Conservation (phyloP, 2,888 invertebrate species). For the Nomada ruficornis region DNA sequence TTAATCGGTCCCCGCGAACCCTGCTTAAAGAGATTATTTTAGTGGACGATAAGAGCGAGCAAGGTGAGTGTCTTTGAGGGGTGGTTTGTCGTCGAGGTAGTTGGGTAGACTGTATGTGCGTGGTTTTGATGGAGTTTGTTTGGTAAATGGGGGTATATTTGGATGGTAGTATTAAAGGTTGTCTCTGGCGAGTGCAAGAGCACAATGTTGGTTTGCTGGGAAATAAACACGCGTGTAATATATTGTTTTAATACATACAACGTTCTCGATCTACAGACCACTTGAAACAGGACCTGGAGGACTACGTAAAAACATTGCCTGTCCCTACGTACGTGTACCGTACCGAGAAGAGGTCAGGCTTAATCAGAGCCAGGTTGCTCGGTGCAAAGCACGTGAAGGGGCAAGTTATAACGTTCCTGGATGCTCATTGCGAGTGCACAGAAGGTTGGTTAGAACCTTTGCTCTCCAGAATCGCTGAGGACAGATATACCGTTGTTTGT, state of each 20-base stretch:
- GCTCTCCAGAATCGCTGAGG: constrained; percentile 94
- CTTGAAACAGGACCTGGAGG: constrained; percentile 94
- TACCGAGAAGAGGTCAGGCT: constrained; percentile 96
- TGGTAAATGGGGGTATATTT: background rate
- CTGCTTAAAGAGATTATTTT: constrained; percentile 97
- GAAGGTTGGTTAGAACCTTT: constrained; percentile 99
- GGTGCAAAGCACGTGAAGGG: constrained; percentile 97
- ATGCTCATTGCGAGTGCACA: constrained; percentile 99
- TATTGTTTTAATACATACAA: too few species aligned
- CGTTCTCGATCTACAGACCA: constrained; percentile 87
- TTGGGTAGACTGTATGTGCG: background rate
- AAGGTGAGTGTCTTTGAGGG: constrained; percentile 86
- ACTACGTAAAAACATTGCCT: constrained; percentile 93
- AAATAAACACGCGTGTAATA: too few species aligned
- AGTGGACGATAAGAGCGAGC: constrained; percentile 98
- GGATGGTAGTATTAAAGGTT: background rate
- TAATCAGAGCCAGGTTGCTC: constrained; percentile 96
- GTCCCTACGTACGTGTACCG: constrained; percentile 95
- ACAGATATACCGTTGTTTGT: constrained; percentile 97
- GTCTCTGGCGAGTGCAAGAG: background rate
- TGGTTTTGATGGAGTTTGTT: background rate
- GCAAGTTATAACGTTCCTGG: constrained; percentile 97
- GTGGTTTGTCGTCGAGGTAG: background rate
- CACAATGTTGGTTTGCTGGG: too few species aligned
- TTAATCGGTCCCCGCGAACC: constrained; percentile 95